Evolutionary conservation across 2,797 vertebrate species (phyloP), one percentile per base, ranked within the genome.

Genomic region (Babyrousa celebensis): DNA sequence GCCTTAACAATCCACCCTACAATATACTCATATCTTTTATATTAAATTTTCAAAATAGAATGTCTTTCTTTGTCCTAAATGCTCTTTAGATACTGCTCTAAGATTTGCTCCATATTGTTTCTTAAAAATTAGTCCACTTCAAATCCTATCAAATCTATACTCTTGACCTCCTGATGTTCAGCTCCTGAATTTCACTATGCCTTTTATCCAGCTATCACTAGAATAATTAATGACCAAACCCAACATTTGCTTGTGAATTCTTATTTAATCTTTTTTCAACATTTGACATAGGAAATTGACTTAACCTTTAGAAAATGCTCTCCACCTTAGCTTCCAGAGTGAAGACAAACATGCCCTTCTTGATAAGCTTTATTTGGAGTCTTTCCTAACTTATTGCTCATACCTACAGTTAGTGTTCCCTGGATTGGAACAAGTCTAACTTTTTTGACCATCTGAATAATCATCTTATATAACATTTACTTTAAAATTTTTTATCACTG

Each of bases 261-360:
- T 48, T 83, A 80, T 82, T 85, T 86, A 96, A 87, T 88, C 25
- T 83, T 29, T 77, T 87, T 75, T 90, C 40, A 94, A 43, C 29
- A 54, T 74, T 84, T 92, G 58, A 78, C 14, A 27, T 25, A 21
- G 56, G 20, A 89, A 89, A 93, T 60, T 36, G n/a, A 91, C 78
- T 48, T 77, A 72, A 93, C 48, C 29, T 96, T 88, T 89, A 65
- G 82, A 94, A 90, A 62, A 58, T 79, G 7, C 18, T 89, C 36
- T 72, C 75, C 11, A 48, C 29, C 16, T 43, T 63, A 63, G 23
- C 25, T 54, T 85, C 25, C 29, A 86, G 11, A 27, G 27, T 68
- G 40, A 54, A 56, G 12, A 72, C 62, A 75, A 86, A 52, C 63
- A 68, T 68, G 32, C 29, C 6, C 29, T 77, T 62, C 7, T 88